phyloP scores from a whole-genome alignment of 2,888 invertebrate genomes.

The Gandaritis pyraliata region DNA sequence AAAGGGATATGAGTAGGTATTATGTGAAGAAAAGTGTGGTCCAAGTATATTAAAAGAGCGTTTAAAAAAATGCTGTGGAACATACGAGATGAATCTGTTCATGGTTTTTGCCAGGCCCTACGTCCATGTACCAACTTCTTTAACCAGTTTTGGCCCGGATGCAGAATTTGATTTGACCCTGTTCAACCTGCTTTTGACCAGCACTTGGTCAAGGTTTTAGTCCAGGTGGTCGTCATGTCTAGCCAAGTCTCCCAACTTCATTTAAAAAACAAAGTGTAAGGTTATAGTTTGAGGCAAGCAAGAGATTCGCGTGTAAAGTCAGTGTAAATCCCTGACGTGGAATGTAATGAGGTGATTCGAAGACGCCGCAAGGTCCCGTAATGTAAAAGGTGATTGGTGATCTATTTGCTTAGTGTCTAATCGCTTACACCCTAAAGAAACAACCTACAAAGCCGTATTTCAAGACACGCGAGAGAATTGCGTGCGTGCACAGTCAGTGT shows the following conservation, averaged over 20 bases:
- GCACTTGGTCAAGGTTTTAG: too few relatives aligned
- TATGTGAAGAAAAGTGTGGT: constrained; percentile 28
- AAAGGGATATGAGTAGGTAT: constrained; percentile 41
- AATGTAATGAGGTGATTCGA: constrained; percentile 57
- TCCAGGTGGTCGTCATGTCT: too few relatives aligned
- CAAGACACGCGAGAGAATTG: constrained; percentile 43
- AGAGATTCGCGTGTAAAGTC: constrained; percentile 55
- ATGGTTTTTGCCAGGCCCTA: too few relatives aligned
- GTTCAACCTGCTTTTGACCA: too few relatives aligned
- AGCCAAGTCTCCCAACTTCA: too few relatives aligned
- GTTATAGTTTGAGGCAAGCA: constrained; percentile 26
- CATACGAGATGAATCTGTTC: too few relatives aligned
- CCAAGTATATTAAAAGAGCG: constrained; percentile 12
- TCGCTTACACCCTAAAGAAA: constrained; percentile 26
- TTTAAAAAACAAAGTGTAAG: too few relatives aligned
- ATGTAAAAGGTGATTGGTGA: constrained; percentile 10
- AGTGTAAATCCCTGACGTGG: constrained; percentile 62
- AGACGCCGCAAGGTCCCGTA: constrained; percentile 11
- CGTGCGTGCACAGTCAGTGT: constrained; percentile 61
- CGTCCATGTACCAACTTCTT: too few relatives aligned
- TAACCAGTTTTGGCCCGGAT: too few relatives aligned
- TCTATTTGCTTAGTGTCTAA: constrained; percentile 20
- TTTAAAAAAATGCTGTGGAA: background rate
- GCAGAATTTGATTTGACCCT: too few relatives aligned
- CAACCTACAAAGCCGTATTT: constrained; percentile 23